Base-by-base conservation (phyloP, 2,888 invertebrate genomes). In the Ornithoptera priamus region DNA sequence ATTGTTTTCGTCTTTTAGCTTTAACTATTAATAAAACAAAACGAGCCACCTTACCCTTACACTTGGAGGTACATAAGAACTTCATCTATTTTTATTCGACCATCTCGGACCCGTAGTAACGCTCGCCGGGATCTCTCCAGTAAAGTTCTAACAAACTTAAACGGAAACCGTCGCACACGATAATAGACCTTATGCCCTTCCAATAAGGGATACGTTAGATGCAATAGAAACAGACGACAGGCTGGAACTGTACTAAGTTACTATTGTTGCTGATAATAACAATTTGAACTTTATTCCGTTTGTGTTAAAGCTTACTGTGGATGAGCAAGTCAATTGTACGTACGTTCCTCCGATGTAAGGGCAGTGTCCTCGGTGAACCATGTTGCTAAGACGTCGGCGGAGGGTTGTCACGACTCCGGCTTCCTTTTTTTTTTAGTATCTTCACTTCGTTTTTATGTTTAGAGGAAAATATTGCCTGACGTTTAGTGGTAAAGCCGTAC, bases 31-130 rank as follows among this genome's bases (percentile, higher is more conserved):
- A 81, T 78, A 79, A 79, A 78, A 80, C 77, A 79, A 79, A 79
- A 78, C 78, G 74, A 77, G 72, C 77, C 77, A 77, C 75, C 74
- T 70, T 70, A 66, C 78, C 80, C 82, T 83, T 82, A 83, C 84
- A 85, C 85, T 87, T 84, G 81, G 85, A 87, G 83, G 86, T 86
- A 87, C 88, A 88, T 87, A 88, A 76, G 75, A 77, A 85, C 81
- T 88, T 87, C 82, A 79, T 85, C 84, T 88, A 86, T 90, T 90
- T 90, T 88, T 82, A 79, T 85, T 85, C 84, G 85, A 88, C 85
- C 70, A 64, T 67, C 70, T 70, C 60, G 67, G 85, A 85, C 84
- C 86, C 87, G 81, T 88, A 85, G 88, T 86, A 87, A 81, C 82
- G 82, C 78, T 76, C 85, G 83, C 81, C 83, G 84, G 85, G 86